Percentiles rank a stretch among this genome's conserved stretches.
phyloP scores from a whole-genome alignment of 2,113 vertebrate genomes.

The Macaca fascicularis region T2T-MFA8v1.1 NC_088376.1:139496501-139497000 shows the following conservation, averaged over 20 bases:
- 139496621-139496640: no score
- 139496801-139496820: not conserved
- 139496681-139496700: rapidly evolving
- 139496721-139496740: not conserved
- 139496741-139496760: not conserved
- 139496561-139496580: not conserved
- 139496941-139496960: not conserved
- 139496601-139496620: not conserved
- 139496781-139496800: not conserved
- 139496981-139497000: not conserved
- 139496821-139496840: not conserved
- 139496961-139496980: not conserved
- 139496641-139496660: not conserved
- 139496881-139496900: not conserved
- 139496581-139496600: not conserved
- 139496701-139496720: rapidly evolving
- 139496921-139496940: not conserved
- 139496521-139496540: no score
- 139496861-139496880: no score
- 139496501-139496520: no score
- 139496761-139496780: not conserved
- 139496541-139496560: not conserved
- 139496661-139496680: no score
- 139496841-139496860: not conserved
- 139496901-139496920: not conserved